phyloP scores from a whole-genome alignment of 1,140 invertebrate genomes.

The Brachionus calyciflorus region DNA sequence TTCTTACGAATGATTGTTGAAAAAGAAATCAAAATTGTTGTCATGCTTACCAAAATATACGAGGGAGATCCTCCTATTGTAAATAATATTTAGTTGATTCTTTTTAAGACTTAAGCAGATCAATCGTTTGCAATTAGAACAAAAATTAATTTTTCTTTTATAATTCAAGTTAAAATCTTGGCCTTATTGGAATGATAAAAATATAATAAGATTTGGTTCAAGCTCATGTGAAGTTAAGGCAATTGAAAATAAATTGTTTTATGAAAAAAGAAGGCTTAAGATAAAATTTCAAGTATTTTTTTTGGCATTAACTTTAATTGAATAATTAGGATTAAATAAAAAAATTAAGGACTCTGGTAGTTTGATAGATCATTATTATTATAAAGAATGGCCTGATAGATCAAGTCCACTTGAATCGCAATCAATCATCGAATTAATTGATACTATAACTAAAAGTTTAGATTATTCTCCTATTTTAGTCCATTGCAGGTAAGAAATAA shows the following conservation, averaged over 20 bases:
- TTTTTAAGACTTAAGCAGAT: not conserved
- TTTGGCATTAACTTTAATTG: no score
- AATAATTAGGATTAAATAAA: no score
- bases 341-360: not conserved
- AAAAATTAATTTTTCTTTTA: not conserved
- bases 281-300: constrained; percentile 25
- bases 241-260: constrained; percentile 27
- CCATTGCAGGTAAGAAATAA: constrained; percentile 35
- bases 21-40: constrained; percentile 19
- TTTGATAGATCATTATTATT: constrained; percentile 40
- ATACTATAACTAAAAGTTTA: not conserved
- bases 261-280: constrained; percentile 28
- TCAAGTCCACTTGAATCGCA: constrained; percentile 29
- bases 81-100: not conserved
- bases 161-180: constrained; percentile 20
- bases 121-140: no score
- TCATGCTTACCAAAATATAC: constrained; percentile 42
- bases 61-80: constrained; percentile 32
- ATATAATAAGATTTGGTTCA: constrained; percentile 37
- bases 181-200: constrained; percentile 45
- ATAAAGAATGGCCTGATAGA: constrained; percentile 41
- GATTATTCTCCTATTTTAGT: constrained; percentile 26
- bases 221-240: constrained; percentile 28
- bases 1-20: constrained; percentile 38
- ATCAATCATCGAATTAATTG: constrained; percentile 27